Percentiles rank a stretch among this genome's conserved stretches.
These are phyloP conservation scores for Sterrhoptilus dennistouni DNA, from an alignment of 2,113 vertebrate genomes.

Conservation along the genomic window DNA sequence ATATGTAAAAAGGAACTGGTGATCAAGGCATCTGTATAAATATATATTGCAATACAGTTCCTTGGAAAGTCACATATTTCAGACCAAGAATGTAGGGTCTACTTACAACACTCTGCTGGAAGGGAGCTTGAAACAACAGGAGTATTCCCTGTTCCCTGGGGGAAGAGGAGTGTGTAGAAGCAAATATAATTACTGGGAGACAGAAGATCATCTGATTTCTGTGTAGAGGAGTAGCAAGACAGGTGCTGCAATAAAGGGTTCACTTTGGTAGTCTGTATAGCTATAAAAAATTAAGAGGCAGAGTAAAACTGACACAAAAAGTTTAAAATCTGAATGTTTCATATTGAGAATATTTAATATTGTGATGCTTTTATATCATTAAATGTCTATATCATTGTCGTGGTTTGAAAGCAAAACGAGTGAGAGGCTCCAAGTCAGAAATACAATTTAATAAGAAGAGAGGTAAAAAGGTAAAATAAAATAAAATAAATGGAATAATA, in stretches of 20 bases:
- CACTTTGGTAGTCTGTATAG: neutral
- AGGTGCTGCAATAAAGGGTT: neutral
- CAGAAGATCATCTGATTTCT: neutral
- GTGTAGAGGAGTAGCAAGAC: neutral
- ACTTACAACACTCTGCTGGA: neutral
- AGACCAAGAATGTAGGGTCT: neutral
- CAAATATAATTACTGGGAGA: neutral
- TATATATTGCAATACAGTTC: neutral
- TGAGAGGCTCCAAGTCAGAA: too few relatives aligned
- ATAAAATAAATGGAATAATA: too few relatives aligned
- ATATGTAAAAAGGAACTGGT: neutral
- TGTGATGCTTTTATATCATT: neutral
- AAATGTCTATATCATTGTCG: neutral
- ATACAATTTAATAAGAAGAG: too few relatives aligned
- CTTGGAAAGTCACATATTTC: neutral
- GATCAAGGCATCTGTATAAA: neutral
- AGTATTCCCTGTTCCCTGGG: neutral
- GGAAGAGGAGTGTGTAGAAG: neutral
- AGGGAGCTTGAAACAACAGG: neutral
- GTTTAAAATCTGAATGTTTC: neutral
- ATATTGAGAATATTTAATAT: neutral
- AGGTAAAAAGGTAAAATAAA: too few relatives aligned
- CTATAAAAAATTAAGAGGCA: neutral
- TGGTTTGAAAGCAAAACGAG: too few relatives aligned
- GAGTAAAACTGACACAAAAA: neutral